phyloP scores from a whole-genome alignment of 35 echinoderm and acorn worm species.

The Stichopus chloronotus region DNA sequence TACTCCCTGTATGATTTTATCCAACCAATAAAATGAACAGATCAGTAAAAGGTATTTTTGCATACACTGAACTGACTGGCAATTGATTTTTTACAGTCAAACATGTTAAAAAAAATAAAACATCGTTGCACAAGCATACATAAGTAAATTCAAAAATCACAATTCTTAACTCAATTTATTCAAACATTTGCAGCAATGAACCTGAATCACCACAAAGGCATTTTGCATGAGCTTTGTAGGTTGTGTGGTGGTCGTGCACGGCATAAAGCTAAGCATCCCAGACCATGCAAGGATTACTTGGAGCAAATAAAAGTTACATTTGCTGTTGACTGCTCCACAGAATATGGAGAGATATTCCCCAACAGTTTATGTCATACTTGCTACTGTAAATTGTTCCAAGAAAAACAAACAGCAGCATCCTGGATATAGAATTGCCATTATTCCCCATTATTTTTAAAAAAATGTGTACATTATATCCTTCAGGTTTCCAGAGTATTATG shows the following conservation, averaged over 20 bases:
- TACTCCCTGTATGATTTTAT: too few species aligned
- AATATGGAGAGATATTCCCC: too few species aligned
- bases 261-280: neutral
- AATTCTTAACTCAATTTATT: neutral
- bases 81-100: neutral
- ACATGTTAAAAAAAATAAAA: neutral
- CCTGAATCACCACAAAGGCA: constrained; percentile 16
- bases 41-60: too few species aligned
- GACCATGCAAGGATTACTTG: constrained; percentile 7
- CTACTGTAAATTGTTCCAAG: neutral
- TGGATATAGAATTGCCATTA: neutral
- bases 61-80: too few species aligned
- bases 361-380: neutral
- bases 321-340: too few species aligned
- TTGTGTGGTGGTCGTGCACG: constrained; percentile 15
- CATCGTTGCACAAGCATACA: neutral
- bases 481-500: too few species aligned
- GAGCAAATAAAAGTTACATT: constrained; percentile 3
- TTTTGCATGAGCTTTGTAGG: neutral
- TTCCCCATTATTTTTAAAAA: too few species aligned
- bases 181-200: constrained; percentile 12
- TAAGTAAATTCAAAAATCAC: neutral
- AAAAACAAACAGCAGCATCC: neutral
- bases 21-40: too few species aligned
- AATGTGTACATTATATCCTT: too few species aligned